phyloP scores from a whole-genome alignment of 2,888 invertebrate genomes.

The Petrolisthes manimaculis region DNA sequence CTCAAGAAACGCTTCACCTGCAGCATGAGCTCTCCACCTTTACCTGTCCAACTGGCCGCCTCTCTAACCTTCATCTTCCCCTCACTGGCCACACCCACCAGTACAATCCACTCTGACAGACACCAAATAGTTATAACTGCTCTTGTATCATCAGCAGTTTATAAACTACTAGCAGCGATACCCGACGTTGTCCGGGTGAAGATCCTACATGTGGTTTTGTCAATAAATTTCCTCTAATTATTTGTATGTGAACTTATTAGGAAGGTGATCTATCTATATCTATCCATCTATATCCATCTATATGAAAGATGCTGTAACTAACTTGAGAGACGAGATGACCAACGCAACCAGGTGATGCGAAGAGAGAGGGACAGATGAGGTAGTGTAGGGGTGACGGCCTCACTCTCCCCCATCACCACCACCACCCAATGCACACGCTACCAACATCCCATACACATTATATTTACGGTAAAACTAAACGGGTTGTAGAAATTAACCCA shows the following conservation, averaged over 20 bases:
- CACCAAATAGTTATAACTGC: not conserved
- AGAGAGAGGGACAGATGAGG: not conserved
- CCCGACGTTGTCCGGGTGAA: too few relatives aligned
- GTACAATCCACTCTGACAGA: not conserved
- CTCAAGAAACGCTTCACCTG: not conserved
- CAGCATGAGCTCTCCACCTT: not conserved
- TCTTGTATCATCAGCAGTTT: not conserved
- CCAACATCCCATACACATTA: not conserved
- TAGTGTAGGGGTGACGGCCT: not conserved
- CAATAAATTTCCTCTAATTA: too few relatives aligned
- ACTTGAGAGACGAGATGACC: not conserved
- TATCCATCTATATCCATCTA: not conserved
- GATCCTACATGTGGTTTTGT: too few relatives aligned
- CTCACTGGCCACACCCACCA: constrained; percentile 67
- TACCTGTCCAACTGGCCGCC: not conserved
- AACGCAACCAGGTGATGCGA: not conserved
- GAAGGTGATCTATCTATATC: too few relatives aligned
- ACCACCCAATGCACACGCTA: constrained; percentile 1
- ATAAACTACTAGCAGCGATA: not conserved
- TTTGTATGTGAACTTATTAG: too few relatives aligned
- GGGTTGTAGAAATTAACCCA: not conserved
- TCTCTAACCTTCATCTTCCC: constrained; percentile 76
- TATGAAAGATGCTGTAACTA: not conserved
- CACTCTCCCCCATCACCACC: not conserved
- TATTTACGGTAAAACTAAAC: not conserved